phyloP scores from a whole-genome alignment of 1,140 invertebrate genomes.

The Aphis gossypii region DNA sequence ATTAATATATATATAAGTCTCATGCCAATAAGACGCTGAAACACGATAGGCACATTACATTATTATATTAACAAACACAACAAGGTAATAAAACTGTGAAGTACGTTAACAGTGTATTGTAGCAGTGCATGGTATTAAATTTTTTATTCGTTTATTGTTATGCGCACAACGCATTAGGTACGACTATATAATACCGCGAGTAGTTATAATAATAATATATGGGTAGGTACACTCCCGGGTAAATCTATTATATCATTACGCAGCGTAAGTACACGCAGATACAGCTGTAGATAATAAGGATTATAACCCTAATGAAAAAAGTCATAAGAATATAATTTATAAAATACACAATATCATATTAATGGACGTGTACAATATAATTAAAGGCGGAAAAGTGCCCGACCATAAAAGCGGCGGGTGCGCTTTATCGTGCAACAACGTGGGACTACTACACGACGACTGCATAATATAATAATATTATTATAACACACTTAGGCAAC shows the following conservation, averaged over 20 bases:
- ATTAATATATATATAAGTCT: neutral
- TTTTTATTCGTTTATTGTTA: neutral
- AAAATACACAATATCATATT: neutral
- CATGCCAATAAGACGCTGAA: neutral
- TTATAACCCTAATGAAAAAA: conserved; percentile 25
- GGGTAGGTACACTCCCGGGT: neutral
- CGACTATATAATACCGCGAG: neutral
- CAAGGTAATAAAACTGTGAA: neutral
- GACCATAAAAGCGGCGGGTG: neutral
- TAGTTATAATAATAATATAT: neutral
- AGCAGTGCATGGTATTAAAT: neutral
- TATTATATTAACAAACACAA: neutral
- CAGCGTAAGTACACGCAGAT: neutral
- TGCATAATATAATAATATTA: neutral
- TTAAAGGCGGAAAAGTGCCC: neutral
- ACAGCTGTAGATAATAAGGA: neutral
- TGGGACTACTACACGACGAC: too few relatives aligned
- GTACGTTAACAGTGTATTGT: neutral
- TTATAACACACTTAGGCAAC: neutral
- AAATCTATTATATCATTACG: conserved; percentile 24
- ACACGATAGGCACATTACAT: too few relatives aligned
- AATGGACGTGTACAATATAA: neutral
- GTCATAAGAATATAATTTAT: neutral
- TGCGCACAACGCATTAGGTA: neutral
- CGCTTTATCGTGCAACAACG: neutral